Conservation (phyloP, 1,140 invertebrate genomes). For the Chelonus insularis region DNA sequence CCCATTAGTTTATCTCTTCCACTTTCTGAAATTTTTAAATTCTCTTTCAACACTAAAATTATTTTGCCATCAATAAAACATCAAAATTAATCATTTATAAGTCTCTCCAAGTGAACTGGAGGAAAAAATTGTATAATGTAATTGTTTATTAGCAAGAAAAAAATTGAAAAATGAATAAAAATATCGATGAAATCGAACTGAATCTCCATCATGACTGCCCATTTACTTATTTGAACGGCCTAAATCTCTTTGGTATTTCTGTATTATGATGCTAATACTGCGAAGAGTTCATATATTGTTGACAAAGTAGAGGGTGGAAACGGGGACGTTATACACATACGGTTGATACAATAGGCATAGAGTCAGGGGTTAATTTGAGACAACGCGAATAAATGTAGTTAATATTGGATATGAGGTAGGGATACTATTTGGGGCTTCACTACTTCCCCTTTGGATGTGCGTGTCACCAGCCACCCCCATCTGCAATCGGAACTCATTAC, state of each 20-base stretch:
- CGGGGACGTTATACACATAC: slow-evolving; percentile 40
- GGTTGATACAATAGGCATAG: slow-evolving; percentile 43
- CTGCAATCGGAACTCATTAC: slow-evolving; percentile 30
- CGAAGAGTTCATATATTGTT: slow-evolving; percentile 46
- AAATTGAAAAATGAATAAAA: not conserved
- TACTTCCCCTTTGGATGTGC: slow-evolving; percentile 12
- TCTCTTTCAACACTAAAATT: no score
- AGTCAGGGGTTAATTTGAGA: slow-evolving; percentile 57
- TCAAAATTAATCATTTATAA: no score
- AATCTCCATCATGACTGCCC: slow-evolving; percentile 3
- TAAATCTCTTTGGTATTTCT: slow-evolving; percentile 27
- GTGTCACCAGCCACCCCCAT: slow-evolving; percentile 39
- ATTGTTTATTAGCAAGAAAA: not conserved
- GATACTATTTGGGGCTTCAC: slow-evolving; percentile 14
- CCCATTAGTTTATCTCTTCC: no score
- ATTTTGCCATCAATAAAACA: no score
- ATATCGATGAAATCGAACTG: not conserved
- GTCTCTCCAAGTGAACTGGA: no score
- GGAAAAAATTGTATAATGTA: no score
- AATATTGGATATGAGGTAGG: slow-evolving; percentile 52
- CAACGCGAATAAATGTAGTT: slow-evolving; percentile 57
- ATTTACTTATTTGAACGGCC: slow-evolving; percentile 6
- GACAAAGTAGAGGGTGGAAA: slow-evolving; percentile 11
- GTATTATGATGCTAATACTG: slow-evolving; percentile 48
- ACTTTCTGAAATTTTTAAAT: no score